Conservation (phyloP, 2,797 vertebrate genomes). For the Benthosema pterotum region DNA sequence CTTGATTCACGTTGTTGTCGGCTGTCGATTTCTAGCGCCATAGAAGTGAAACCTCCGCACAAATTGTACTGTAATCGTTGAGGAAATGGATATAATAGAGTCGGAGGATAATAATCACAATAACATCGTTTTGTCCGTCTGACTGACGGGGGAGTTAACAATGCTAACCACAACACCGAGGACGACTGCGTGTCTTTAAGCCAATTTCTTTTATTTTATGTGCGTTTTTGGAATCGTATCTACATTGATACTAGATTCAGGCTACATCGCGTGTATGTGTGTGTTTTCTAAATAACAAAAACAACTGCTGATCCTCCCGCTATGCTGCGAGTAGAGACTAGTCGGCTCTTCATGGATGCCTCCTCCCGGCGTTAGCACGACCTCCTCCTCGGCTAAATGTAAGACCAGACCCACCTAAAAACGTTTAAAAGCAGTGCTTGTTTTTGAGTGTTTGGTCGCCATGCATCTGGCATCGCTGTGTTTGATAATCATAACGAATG, state of each 20-base stretch:
- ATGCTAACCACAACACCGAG: background rate
- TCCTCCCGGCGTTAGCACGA: slow-evolving; percentile 54
- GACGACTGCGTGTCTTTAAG: background rate
- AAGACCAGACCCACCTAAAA: slow-evolving; percentile 37
- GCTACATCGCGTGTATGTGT: background rate
- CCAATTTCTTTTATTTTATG: background rate
- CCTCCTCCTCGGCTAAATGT: slow-evolving; percentile 60
- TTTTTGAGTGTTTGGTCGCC: too few species aligned
- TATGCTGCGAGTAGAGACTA: slow-evolving; percentile 55
- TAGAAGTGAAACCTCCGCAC: background rate
- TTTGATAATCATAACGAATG: too few species aligned
- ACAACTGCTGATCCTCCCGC: background rate
- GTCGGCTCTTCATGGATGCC: slow-evolving; percentile 39
- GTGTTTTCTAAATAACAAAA: background rate
- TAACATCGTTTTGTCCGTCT: slow-evolving; percentile 4
- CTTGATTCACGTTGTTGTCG: too few species aligned
- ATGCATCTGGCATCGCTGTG: too few species aligned
- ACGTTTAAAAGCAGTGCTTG: too few species aligned
- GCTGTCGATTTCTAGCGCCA: background rate
- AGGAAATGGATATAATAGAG: slow-evolving; percentile 5
- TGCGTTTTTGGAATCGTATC: background rate
- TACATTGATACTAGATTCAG: background rate
- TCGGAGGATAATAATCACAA: slow-evolving; percentile 11
- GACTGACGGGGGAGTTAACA: background rate
- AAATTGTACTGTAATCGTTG: slow-evolving; percentile 26